Conservation (phyloP, 2,888 invertebrate genomes). For the Catocala nupta region DNA sequence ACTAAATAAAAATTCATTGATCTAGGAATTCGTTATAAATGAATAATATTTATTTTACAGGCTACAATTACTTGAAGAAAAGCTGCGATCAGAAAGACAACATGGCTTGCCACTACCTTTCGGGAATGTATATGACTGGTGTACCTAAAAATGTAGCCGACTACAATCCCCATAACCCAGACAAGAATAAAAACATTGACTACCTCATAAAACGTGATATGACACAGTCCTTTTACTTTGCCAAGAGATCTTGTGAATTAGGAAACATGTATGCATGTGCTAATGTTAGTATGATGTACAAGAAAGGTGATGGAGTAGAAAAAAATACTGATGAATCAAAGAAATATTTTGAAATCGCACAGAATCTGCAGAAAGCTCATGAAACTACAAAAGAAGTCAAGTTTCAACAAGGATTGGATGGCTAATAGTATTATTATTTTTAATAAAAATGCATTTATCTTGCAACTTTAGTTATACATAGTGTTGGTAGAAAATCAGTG, state of each 20-base stretch:
- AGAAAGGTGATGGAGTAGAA: constrained; percentile 93
- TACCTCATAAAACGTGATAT: constrained; percentile 89
- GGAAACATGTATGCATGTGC: constrained; percentile 96
- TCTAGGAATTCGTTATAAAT: not conserved
- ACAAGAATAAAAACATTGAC: constrained; percentile 80
- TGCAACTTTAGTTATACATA: constrained; percentile 16
- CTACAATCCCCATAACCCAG: constrained; percentile 72
- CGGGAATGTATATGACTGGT: constrained; percentile 93
- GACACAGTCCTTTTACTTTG: constrained; percentile 92
- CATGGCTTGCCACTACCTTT: constrained; percentile 93
- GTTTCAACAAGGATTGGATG: constrained; percentile 87
- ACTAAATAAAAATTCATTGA: not conserved
- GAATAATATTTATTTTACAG: constrained; percentile 62
- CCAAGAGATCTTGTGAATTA: constrained; percentile 93
- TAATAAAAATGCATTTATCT: constrained; percentile 41
- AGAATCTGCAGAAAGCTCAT: constrained; percentile 90
- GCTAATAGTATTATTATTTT: constrained; percentile 44
- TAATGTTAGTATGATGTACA: constrained; percentile 96
- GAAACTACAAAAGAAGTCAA: constrained; percentile 83
- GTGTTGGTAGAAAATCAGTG: constrained; percentile 37
- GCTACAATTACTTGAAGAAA: constrained; percentile 88
- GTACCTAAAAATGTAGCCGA: constrained; percentile 88
- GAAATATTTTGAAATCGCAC: constrained; percentile 90
- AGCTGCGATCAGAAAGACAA: constrained; percentile 88
- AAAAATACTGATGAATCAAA: constrained; percentile 91